These are phyloP conservation scores for Trematomus loennbergii DNA, from an alignment of 2,113 vertebrate species.

Conservation along the genomic window DNA sequence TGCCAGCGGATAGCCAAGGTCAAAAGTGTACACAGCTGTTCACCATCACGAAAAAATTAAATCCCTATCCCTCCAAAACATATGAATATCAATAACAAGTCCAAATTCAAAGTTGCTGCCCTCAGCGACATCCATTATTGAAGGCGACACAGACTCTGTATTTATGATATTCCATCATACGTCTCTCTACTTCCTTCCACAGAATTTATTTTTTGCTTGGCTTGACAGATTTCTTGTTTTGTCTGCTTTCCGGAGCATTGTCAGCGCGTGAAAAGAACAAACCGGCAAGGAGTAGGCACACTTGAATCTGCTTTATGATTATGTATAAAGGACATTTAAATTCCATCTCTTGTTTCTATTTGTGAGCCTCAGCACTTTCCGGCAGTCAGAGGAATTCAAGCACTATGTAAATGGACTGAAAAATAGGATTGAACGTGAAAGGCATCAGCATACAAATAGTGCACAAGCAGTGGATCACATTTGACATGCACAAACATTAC, in stretches of 20 bases:
- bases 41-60: background rate
- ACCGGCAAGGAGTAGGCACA: conserved; percentile 1
- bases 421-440: conserved; percentile 26
- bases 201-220: conserved; percentile 39
- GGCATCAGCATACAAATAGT: conserved; percentile 34
- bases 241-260: conserved; percentile 41
- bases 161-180: conserved; percentile 65
- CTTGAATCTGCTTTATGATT: conserved; percentile 39
- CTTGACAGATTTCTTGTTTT: conserved; percentile 51
- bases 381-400: conserved; percentile 25
- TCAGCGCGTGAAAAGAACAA: conserved; percentile 43
- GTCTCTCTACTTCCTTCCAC: conserved; percentile 30
- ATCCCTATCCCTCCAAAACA: background rate
- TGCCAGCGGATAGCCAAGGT: conserved; percentile 35
- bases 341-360: conserved; percentile 54
- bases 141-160: conserved; percentile 24
- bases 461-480: conserved; percentile 12
- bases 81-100: conserved; percentile 10
- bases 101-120: conserved; percentile 35
- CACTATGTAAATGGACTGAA: conserved; percentile 28
- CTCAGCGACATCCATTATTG: conserved; percentile 43
- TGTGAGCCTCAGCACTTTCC: conserved; percentile 54
- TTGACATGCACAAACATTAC: conserved; percentile 10
- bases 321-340: conserved; percentile 55
- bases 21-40: conserved; percentile 22